Base-by-base conservation (phyloP, 2,797 vertebrate genomes). In the Sardinella longiceps region DNA sequence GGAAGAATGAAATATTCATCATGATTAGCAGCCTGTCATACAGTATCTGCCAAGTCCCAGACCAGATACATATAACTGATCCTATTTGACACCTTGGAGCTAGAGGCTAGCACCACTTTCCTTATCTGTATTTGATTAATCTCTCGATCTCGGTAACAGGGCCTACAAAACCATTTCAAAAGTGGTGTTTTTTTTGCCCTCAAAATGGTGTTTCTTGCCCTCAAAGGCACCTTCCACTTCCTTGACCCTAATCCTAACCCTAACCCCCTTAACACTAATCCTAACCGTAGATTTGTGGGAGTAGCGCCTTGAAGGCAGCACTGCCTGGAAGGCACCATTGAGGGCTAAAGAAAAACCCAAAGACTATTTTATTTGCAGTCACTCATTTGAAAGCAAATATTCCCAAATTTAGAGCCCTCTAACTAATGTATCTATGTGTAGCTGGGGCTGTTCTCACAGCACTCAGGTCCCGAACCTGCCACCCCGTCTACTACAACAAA, bases 1-100 rank as follows among this genome's bases (percentile, higher is more conserved):
- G 87, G 88, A 83, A 56, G 86, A 86, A 85, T 85, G 63, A 88
- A 92, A 91, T 86, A 90, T 89, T 92, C 90, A 86, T 93, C 92
- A 90, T 92, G 91, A 92, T 94, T 92, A 94, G 90, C 90, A 88
- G 89, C 90, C 91, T 92, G 91, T 93, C 92, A 93, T 77, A n/a
- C n/a, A n/a, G n/a, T n/a, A 90, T 88, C 87, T 87, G 86, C 90
- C 91, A 88, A 88, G 83, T 84, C 83, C 85, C 33, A 58, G 82
- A 87, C 85, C 83, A 85, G 82, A 86, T 82, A n/a, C 60, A 30
- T 30, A 11, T 30, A 11, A 63, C 58, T 63, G 58, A 63, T 63
- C 12, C 58, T n/a, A 25, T 25, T 28, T 28, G 58, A 63, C 60
- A 63, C 60, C 25, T 63, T 63, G 28, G 9, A 2, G 12, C 60